A percentile compares a stretch with the other conserved stretches of the same genome.
phyloP scores from a whole-genome alignment of 2,113 vertebrate species.

The Seriola aureovittata region DNA sequence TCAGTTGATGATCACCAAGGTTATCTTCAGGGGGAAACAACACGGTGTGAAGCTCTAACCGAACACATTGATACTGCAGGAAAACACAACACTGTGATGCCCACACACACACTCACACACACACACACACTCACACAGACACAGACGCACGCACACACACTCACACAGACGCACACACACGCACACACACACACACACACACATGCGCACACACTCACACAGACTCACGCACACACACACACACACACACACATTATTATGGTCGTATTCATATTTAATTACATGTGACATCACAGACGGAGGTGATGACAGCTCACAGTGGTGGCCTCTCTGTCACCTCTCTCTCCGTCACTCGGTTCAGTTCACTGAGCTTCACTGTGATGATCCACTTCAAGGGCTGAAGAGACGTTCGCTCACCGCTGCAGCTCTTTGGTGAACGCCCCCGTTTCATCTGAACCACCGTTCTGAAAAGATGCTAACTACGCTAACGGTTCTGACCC shows the following conservation, averaged over 20 bases:
- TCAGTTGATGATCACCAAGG: background rate
- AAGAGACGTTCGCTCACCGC: background rate
- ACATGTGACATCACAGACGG: constrained; percentile 7
- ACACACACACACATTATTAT: background rate
- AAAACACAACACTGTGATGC: background rate
- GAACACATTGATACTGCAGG: constrained; percentile 1
- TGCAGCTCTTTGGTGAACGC: too few relatives aligned
- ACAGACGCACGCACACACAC: too few relatives aligned
- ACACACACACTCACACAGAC: too few relatives aligned
- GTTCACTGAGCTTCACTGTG: background rate
- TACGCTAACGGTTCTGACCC: too few relatives aligned
- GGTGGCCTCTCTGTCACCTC: constrained; percentile 30
- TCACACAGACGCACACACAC: too few relatives aligned
- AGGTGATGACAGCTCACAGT: constrained; percentile 48
- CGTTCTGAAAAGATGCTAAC: too few relatives aligned
- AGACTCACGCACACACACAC: background rate
- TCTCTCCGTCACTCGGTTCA: background rate
- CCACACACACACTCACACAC: background rate
- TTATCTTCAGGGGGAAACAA: constrained; percentile 10
- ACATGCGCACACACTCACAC: background rate
- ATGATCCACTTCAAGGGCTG: background rate
- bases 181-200: too few relatives aligned
- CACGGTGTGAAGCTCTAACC: constrained; percentile 8
- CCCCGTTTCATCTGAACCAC: too few relatives aligned
- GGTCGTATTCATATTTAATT: constrained; percentile 46